These are phyloP conservation scores for Saguinus imperator DNA, from an alignment of 2,113 vertebrate species.

Conservation along the genomic window DNA sequence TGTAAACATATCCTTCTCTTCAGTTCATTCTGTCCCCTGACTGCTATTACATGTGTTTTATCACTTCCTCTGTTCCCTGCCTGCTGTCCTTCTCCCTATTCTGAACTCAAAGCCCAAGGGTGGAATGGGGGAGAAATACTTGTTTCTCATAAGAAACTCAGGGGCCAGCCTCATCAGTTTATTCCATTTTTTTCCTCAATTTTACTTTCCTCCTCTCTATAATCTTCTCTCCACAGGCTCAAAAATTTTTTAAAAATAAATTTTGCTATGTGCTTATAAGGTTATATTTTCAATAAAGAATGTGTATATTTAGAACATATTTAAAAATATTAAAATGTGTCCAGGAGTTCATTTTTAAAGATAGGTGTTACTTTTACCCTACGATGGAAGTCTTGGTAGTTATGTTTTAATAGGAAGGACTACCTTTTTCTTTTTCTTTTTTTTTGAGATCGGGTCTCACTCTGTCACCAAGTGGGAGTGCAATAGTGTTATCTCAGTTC, in stretches of 20 bases:
- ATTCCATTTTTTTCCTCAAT: not conserved
- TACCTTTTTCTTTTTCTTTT: too few species aligned
- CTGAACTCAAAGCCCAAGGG: not conserved
- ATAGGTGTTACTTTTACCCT: not conserved
- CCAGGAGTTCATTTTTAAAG: not conserved
- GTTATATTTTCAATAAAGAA: conserved; percentile 4
- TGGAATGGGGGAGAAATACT: not conserved
- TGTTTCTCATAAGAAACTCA: not conserved
- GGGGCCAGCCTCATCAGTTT: not conserved
- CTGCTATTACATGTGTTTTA: not conserved
- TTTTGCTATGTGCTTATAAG: not conserved
- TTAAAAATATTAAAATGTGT: not conserved
- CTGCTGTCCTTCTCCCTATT: not conserved
- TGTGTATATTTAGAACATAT: not conserved
- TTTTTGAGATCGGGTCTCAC: too few species aligned
- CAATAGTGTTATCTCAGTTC: too few species aligned
- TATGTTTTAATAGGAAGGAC: not conserved
- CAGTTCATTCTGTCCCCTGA: not conserved
- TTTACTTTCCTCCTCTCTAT: not conserved
- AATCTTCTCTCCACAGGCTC: not conserved
- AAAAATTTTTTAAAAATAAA: not conserved
- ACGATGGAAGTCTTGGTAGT: not conserved
- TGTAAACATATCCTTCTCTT: not conserved
- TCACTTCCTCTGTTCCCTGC: not conserved
- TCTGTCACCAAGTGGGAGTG: too few species aligned